These are phyloP conservation scores for Trachythela sp. DNA, from an alignment of 64 coral and sea anemone species.

Conservation along the genomic window DNA sequence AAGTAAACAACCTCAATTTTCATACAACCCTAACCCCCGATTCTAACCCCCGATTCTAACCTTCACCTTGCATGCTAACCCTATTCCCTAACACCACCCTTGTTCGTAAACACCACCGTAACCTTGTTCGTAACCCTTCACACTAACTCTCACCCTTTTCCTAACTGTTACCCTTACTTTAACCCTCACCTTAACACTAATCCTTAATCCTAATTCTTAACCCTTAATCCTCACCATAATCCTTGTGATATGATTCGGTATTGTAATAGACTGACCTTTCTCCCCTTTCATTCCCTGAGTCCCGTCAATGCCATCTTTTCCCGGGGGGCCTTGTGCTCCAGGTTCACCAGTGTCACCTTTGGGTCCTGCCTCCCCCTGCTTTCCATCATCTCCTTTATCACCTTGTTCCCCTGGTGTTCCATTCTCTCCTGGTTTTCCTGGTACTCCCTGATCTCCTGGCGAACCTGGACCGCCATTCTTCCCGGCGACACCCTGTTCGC, in stretches of 20 bases:
- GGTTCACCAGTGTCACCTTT: constrained; percentile 46
- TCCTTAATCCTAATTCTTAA: too few relatives aligned
- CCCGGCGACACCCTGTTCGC: not conserved
- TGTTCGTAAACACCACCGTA: too few relatives aligned
- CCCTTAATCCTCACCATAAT: not conserved
- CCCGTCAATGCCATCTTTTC: not conserved
- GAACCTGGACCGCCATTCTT: not conserved
- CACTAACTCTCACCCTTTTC: too few relatives aligned
- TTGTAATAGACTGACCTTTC: not conserved
- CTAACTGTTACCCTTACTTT: too few relatives aligned
- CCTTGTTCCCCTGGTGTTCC: not conserved
- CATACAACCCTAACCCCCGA: too few relatives aligned
- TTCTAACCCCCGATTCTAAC: too few relatives aligned
- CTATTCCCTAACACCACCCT: too few relatives aligned
- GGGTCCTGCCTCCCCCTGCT: not conserved
- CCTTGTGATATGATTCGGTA: not conserved
- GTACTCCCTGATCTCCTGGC: not conserved
- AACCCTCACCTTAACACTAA: too few relatives aligned
- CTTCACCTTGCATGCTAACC: too few relatives aligned
- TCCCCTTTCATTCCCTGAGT: not conserved
- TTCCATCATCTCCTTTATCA: not conserved
- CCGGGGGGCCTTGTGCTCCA: constrained; percentile 18
- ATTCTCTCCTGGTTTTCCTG: not conserved
- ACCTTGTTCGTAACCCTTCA: too few relatives aligned
- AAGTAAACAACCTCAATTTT: too few relatives aligned